phyloP scores from a whole-genome alignment of 2,113 vertebrate species.

The Chloropsis cyanopogon region DNA sequence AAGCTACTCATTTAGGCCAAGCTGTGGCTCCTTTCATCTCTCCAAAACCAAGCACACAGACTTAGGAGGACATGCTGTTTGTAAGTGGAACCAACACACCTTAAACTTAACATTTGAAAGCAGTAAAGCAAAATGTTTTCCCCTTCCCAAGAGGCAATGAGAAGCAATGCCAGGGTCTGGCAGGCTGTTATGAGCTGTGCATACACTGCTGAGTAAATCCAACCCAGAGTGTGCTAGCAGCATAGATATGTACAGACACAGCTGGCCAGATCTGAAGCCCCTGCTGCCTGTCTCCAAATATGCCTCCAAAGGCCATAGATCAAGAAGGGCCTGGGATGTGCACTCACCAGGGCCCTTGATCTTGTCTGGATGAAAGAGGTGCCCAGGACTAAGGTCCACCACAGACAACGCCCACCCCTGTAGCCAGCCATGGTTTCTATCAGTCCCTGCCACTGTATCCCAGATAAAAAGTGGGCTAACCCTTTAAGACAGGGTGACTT shows the following conservation, averaged over 20 bases:
- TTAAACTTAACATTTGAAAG: not conserved
- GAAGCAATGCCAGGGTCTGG: not conserved
- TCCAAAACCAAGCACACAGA: not conserved
- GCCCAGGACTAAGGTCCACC: not conserved
- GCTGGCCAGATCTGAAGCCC: not conserved
- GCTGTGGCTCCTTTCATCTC: not conserved
- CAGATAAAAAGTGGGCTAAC: not conserved
- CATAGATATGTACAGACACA: not conserved
- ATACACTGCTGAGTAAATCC: not conserved
- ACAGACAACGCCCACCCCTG: not conserved
- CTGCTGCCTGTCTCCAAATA: not conserved
- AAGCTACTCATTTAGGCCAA: not conserved
- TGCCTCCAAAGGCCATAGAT: not conserved
- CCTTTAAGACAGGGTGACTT: not conserved
- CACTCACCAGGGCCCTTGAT: not conserved
- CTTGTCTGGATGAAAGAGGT: not conserved
- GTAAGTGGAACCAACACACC: not conserved
- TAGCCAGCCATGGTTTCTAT: not conserved
- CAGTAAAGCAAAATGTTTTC: not conserved
- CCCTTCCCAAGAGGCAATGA: not conserved
- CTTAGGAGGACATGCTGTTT: not conserved
- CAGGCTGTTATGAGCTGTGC: not conserved
- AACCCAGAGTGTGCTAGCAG: not conserved
- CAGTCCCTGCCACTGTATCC: not conserved
- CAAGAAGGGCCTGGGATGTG: not conserved